Evolutionary conservation across 2,888 invertebrate species (phyloP).

Genomic region (Parochlus steinenii): DNA sequence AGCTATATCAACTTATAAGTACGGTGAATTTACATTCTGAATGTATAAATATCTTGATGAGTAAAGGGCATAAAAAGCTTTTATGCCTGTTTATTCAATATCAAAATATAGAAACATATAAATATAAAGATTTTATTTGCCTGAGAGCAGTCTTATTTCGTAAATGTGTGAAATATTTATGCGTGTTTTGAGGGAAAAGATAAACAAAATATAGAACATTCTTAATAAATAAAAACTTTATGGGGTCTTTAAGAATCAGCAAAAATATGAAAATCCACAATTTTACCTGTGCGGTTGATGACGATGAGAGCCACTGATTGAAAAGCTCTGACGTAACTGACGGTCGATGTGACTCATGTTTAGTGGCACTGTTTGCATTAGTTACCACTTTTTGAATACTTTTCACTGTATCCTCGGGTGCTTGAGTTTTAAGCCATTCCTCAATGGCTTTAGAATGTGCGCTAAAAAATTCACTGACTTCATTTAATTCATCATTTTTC

Average conservation of each 20-base stretch:
- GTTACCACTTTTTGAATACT: constrained; percentile 40
- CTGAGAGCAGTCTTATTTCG: too few relatives aligned
- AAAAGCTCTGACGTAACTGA: constrained; percentile 72
- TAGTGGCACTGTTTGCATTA: constrained; percentile 30
- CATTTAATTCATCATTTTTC: constrained; percentile 25
- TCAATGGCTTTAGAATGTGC: constrained; percentile 53
- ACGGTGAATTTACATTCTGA: too few relatives aligned
- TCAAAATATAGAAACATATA: too few relatives aligned
- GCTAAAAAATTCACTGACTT: constrained; percentile 33
- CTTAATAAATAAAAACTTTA: constrained; percentile 2
- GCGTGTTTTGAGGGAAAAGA: background rate
- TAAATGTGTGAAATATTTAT: too few relatives aligned
- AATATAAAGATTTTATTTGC: too few relatives aligned
- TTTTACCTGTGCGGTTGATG: constrained; percentile 43
- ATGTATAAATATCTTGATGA: too few relatives aligned
- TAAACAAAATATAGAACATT: constrained; percentile 2
- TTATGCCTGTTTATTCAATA: too few relatives aligned
- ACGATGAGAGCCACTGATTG: constrained; percentile 67
- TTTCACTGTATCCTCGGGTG: constrained; percentile 47
- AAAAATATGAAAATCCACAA: constrained; percentile 15
- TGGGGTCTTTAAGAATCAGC: background rate
- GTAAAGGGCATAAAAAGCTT: too few relatives aligned
- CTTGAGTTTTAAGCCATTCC: constrained; percentile 61
- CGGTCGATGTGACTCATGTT: constrained; percentile 38
- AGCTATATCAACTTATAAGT: too few relatives aligned